A percentile compares a stretch with the other conserved stretches of the same genome.
Evolutionary conservation across 2,888 invertebrate genomes (phyloP).

Genomic region (Drosophila buzzatii): DNA sequence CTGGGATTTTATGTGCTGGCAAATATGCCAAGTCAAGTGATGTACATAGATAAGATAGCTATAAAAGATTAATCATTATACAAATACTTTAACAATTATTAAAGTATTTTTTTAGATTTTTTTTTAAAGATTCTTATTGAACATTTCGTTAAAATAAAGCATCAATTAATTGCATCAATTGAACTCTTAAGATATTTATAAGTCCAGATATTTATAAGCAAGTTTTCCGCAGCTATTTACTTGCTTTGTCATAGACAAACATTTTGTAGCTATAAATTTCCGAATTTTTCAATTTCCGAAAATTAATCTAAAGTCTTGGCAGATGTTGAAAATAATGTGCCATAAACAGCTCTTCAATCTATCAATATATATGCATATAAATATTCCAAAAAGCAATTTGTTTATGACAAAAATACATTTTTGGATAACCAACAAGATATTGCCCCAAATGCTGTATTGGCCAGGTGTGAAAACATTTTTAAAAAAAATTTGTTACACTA

Average conservation of each 20-base stretch:
- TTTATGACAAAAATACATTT: conserved; percentile 47
- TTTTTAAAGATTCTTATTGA: neutral
- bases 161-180: neutral
- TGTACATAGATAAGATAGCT: neutral
- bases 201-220: neutral
- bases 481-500: neutral
- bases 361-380: conserved; percentile 3
- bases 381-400: conserved; percentile 43
- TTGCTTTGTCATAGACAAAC: conserved; percentile 1
- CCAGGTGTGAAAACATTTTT: conserved; percentile 19
- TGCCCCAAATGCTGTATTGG: neutral
- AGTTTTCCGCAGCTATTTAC: neutral
- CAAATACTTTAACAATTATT: neutral
- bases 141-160: neutral
- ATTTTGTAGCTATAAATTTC: neutral
- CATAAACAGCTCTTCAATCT: conserved; percentile 24
- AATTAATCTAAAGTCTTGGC: conserved; percentile 4
- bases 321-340: conserved; percentile 4
- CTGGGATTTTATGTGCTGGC: conserved; percentile 4
- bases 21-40: neutral
- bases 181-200: neutral
- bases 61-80: neutral
- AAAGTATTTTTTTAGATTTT: neutral
- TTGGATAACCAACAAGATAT: conserved; percentile 1
- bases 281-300: neutral